Base-by-base conservation (phyloP, 2,888 invertebrate genomes). In the Polylopha cassiicola region DNA sequence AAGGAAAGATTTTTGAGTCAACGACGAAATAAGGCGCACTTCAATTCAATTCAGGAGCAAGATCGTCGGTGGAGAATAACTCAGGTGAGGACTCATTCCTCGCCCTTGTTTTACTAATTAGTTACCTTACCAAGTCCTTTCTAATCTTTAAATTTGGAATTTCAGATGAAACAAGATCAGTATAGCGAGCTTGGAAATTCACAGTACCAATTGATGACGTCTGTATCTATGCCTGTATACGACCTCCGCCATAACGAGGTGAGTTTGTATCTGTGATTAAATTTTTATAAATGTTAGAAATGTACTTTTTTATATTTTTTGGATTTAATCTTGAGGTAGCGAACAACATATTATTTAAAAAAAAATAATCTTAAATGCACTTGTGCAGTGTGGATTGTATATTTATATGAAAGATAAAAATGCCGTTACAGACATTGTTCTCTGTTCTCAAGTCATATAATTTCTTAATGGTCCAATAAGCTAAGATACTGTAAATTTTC, bases 141-240 rank as follows among this genome's bases (percentile, higher is more conserved):
- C n/a, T n/a, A n/a, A n/a, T n/a, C n/a, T n/a, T n/a, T n/a, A n/a
- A n/a, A 8, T 22, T 6, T 24, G 5, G 2, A 41, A 8, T 41
- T 41, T 5, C 61, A 89, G 89, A 87, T 87, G 84, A 84, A 82
- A 67, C 87, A 89, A 66, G 89, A 89, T 46, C 88, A 89, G 62
- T 87, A 88, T 54, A 89, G 88, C 31, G 88, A 88, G 55, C 69
- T 88, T 8, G 91, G 85, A 37, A 81, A 84, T 55, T 72, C 91
- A 52, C 86, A 87, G 41, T 95, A 94, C 68, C 90, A 92, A 55
- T 87, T 97, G 66, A 95, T 97, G 92, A 97, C 95, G 7, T 95
- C 97, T 4, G 95, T 97, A 8, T 94, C 97, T 39, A 92, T 95
- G 87, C 97, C 97, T 4, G 97, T 97, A 20, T 97, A 95, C 71